Conservation (phyloP, 2,113 vertebrate genomes). For the Odontesthes bonariensis region DNA sequence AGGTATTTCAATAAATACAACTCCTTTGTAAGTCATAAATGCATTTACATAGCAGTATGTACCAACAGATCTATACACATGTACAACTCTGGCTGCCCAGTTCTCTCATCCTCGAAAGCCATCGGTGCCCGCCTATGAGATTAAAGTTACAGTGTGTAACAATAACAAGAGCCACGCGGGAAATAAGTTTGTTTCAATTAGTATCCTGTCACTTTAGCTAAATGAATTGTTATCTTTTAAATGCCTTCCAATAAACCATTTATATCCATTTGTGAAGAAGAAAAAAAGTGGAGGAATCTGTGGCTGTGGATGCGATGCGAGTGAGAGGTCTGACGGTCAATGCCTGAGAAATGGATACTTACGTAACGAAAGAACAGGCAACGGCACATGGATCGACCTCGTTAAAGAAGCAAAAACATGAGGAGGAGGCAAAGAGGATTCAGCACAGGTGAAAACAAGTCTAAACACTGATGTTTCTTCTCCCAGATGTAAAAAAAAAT, state of each 20-base stretch:
- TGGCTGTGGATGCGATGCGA: too few relatives aligned
- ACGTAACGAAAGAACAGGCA: too few relatives aligned
- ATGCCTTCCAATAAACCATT: background rate
- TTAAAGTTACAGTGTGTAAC: too few relatives aligned
- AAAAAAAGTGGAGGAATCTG: too few relatives aligned
- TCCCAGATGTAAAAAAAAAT: too few relatives aligned
- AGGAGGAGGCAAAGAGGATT: too few relatives aligned
- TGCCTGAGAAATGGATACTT: too few relatives aligned
- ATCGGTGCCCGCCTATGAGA: background rate
- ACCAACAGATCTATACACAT: background rate
- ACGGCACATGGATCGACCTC: too few relatives aligned
- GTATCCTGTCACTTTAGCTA: background rate
- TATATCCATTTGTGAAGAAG: background rate
- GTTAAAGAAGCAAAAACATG: too few relatives aligned
- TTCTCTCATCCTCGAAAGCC: background rate
- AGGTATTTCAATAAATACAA: constrained; percentile 45
- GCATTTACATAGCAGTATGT: constrained; percentile 37
- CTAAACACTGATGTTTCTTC: too few relatives aligned
- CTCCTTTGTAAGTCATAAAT: constrained; percentile 10
- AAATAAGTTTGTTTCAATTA: background rate
- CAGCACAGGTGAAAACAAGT: too few relatives aligned
- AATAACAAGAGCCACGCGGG: background rate
- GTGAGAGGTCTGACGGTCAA: too few relatives aligned
- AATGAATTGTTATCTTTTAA: background rate
- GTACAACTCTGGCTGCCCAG: background rate